These are phyloP conservation scores for Cataglyphis cursor DNA, from an alignment of 2,888 invertebrate species.

Conservation along the genomic window DNA sequence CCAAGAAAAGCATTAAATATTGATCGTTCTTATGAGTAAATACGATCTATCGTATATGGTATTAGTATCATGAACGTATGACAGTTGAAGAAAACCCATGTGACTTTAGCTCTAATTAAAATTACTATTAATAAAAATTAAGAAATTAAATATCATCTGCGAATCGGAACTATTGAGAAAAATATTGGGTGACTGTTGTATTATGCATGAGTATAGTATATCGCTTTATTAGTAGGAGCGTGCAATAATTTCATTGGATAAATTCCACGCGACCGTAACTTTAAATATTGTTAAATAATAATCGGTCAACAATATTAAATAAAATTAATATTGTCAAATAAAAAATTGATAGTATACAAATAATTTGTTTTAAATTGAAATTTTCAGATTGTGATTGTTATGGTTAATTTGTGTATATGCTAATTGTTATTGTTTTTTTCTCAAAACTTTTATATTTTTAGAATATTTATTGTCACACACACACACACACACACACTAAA, in stretches of 20 bases:
- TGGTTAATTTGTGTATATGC: too few species aligned
- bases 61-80: too few species aligned
- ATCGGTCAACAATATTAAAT: not conserved
- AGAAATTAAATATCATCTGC: not conserved
- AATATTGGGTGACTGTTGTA: not conserved
- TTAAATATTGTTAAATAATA: not conserved
- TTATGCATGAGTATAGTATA: not conserved
- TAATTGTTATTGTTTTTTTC: not conserved
- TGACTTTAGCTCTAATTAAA: not conserved
- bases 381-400: not conserved
- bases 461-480: not conserved
- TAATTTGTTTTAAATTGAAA: not conserved
- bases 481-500: too few species aligned
- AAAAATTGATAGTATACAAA: not conserved
- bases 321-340: slow-evolving; percentile 5
- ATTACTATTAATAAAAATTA: not conserved
- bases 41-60: too few species aligned
- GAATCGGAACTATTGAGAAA: not conserved
- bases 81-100: too few species aligned
- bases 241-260: not conserved
- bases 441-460: not conserved
- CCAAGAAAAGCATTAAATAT: not conserved
- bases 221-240: not conserved
- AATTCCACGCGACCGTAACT: not conserved
- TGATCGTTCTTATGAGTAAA: not conserved